These are phyloP conservation scores for Mimumesa dahlbomi DNA, from an alignment of 2,888 invertebrate genomes.

Conservation along the genomic window DNA sequence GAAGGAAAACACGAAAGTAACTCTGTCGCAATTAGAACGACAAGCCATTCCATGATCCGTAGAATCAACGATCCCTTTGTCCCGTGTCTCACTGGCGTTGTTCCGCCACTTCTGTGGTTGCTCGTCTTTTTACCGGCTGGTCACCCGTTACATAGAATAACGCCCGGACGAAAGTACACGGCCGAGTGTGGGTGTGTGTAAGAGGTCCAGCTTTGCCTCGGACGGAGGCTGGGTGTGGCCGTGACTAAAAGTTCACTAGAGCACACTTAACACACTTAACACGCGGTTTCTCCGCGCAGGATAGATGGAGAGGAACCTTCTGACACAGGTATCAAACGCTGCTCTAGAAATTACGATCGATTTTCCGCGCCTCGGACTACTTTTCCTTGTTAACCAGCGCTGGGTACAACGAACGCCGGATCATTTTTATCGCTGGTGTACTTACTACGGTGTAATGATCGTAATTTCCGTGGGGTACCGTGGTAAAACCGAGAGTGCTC, in stretches of 20 bases:
- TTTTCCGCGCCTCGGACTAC: neutral
- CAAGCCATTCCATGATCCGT: too few relatives aligned
- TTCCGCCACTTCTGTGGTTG: neutral
- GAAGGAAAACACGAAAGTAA: too few relatives aligned
- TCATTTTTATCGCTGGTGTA: too few relatives aligned
- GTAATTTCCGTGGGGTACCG: too few relatives aligned
- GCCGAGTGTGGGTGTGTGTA: conserved; percentile 74
- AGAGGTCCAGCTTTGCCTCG: conserved; percentile 75
- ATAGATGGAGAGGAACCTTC: conserved; percentile 32
- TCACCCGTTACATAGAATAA: conserved; percentile 64
- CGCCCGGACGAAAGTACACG: conserved; percentile 63
- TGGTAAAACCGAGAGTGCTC: too few relatives aligned
- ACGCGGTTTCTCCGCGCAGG: conserved; percentile 59
- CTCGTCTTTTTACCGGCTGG: neutral
- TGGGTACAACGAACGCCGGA: too few relatives aligned
- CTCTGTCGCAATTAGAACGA: too few relatives aligned
- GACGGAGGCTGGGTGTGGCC: conserved; percentile 79
- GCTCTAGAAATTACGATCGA: conserved; percentile 23
- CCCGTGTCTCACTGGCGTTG: too few relatives aligned
- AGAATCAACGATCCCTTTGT: too few relatives aligned
- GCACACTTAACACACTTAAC: conserved; percentile 74
- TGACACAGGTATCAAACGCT: conserved; percentile 43
- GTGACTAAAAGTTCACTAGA: conserved; percentile 80
- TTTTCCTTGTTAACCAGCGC: conserved; percentile 3
- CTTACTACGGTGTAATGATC: too few relatives aligned